Evolutionary conservation across 2,797 vertebrate genomes (phyloP).

Genomic region (Trichosurus vulpecula): DNA sequence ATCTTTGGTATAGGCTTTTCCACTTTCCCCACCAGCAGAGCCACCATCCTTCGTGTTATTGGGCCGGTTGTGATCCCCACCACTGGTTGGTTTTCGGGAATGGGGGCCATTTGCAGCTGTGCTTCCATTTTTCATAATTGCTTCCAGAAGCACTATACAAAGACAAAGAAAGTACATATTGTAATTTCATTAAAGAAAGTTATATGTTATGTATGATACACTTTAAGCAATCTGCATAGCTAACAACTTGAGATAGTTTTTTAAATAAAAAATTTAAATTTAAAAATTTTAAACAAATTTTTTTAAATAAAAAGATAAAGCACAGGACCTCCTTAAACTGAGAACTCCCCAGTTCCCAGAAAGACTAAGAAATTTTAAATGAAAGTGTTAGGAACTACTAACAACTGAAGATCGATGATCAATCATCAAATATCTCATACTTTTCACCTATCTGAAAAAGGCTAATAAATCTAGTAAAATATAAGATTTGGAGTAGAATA

Average conservation of each 20-base stretch:
- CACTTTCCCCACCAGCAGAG: slow-evolving; percentile 82
- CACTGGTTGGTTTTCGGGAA: slow-evolving; percentile 85
- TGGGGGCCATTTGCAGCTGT: slow-evolving; percentile 88
- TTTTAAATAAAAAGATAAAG: neutral
- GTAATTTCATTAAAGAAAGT: slow-evolving; percentile 36
- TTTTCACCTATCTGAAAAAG: neutral
- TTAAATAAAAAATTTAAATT: neutral
- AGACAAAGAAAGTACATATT: slow-evolving; percentile 57
- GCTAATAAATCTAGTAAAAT: neutral
- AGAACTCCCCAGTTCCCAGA: neutral
- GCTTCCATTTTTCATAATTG: slow-evolving; percentile 92
- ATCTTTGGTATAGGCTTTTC: slow-evolving; percentile 93
- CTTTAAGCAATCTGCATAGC: slow-evolving; percentile 29
- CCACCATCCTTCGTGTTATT: slow-evolving; percentile 81
- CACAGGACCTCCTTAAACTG: neutral
- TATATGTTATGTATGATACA: neutral
- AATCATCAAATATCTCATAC: neutral
- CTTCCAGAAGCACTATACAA: slow-evolving; percentile 90
- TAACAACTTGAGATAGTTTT: neutral
- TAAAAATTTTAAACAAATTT: no score
- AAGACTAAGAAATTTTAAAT: neutral
- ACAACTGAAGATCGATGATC: neutral
- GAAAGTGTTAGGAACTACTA: neutral
- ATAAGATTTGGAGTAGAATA: neutral
- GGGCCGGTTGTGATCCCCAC: slow-evolving; percentile 81